Conservation (phyloP, 2,797 vertebrate genomes). For the Ibycter americanus region DNA sequence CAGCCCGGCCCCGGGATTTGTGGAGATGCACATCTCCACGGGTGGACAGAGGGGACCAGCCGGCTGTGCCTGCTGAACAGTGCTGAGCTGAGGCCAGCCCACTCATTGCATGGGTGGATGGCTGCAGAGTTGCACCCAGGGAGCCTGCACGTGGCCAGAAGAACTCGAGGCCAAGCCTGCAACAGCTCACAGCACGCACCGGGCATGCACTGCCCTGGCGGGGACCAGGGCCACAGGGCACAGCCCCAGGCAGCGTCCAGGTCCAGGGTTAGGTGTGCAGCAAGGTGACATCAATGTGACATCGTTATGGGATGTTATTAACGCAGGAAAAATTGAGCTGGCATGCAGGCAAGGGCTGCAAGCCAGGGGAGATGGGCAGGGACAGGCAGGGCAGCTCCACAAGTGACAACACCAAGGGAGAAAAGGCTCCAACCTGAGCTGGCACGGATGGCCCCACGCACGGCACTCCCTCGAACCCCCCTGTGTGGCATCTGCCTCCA, state of each 20-base stretch:
- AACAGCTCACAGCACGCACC: neutral
- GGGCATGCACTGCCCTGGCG: fast-evolving
- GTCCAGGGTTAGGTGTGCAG: neutral
- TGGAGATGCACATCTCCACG: neutral
- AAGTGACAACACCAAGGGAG: conserved; percentile 43
- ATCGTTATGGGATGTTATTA: neutral
- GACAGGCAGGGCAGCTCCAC: conserved; percentile 31
- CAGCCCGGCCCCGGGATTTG: neutral
- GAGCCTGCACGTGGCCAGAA: neutral
- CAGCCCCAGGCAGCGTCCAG: neutral
- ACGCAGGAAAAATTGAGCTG: neutral
- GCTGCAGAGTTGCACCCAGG: neutral
- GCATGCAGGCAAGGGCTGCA: neutral
- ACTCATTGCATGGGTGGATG: fast-evolving
- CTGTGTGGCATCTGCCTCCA: neutral
- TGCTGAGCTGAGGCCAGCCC: neutral
- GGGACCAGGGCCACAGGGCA: neutral
- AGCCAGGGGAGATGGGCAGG: neutral
- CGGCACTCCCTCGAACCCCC: fast-evolving
- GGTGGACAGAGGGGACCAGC: neutral
- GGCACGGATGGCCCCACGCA: neutral
- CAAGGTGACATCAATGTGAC: neutral
- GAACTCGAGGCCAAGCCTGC: neutral
- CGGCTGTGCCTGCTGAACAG: fast-evolving
- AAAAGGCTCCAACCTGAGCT: neutral